Percentiles rank a stretch among this genome's conserved stretches.
Conservation (phyloP, 2,113 vertebrate species). For the Loxodonta africana region DNA sequence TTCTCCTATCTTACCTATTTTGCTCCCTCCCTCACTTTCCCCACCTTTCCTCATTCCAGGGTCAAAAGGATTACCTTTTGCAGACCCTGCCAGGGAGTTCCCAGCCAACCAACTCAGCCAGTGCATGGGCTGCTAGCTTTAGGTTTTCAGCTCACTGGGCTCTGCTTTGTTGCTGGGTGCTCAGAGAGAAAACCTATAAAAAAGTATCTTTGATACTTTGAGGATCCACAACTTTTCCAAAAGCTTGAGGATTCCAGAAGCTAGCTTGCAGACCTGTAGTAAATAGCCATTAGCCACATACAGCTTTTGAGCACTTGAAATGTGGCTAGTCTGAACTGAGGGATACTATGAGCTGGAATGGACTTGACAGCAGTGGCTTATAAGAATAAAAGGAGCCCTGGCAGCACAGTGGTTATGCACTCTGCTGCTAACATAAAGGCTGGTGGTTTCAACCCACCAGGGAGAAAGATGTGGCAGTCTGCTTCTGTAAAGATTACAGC, state of each 20-base stretch:
- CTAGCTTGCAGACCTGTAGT: neutral
- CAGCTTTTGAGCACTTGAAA: neutral
- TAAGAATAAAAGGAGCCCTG: too few relatives aligned
- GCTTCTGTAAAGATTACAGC: neutral
- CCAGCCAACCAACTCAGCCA: neutral
- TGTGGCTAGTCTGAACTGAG: rapidly evolving
- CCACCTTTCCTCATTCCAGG: neutral
- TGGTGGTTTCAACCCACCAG: neutral
- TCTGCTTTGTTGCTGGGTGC: neutral
- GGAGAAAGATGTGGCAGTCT: neutral
- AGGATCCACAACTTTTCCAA: neutral
- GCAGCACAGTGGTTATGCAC: too few relatives aligned
- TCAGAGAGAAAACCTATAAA: neutral
- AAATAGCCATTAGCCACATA: neutral
- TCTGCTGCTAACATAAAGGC: neutral
- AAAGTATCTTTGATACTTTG: neutral
- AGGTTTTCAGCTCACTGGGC: neutral
- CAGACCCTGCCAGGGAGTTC: neutral
- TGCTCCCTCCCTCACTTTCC: too few relatives aligned
- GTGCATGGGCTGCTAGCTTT: neutral
- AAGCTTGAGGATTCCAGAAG: neutral
- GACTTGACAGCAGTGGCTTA: too few relatives aligned
- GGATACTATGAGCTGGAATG: too few relatives aligned
- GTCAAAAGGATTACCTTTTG: neutral
- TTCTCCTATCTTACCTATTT: neutral